Evolutionary conservation across 2,113 vertebrate species (phyloP).

Genomic region (Pandion haliaetus): DNA sequence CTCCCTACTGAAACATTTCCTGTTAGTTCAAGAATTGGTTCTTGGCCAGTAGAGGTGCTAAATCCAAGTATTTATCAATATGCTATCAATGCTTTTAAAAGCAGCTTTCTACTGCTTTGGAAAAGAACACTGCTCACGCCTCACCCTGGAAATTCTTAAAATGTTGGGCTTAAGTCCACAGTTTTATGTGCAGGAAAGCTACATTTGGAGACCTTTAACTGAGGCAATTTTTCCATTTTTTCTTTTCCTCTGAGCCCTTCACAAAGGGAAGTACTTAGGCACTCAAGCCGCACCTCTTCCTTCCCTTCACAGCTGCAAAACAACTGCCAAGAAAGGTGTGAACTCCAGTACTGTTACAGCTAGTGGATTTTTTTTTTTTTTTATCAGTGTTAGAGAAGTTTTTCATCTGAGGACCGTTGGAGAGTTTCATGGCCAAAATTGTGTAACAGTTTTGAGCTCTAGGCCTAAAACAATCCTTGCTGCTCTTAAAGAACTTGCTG

Average conservation of each 20-base stretch:
- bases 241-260: neutral
- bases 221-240: neutral
- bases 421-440: neutral
- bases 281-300: neutral
- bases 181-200: neutral
- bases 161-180: neutral
- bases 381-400: neutral
- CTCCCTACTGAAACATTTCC: neutral
- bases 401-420: neutral
- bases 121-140: neutral
- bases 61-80: conserved; percentile 31
- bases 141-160: neutral
- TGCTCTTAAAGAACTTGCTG: neutral
- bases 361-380: neutral
- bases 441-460: neutral
- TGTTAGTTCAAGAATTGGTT: neutral
- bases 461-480: neutral
- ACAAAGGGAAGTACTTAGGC: neutral
- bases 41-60: neutral
- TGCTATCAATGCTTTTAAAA: neutral
- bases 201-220: neutral
- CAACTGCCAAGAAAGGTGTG: neutral
- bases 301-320: neutral
- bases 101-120: neutral
- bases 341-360: neutral